Conservation (phyloP, 2,113 vertebrate genomes). For the Lagopus muta region DNA sequence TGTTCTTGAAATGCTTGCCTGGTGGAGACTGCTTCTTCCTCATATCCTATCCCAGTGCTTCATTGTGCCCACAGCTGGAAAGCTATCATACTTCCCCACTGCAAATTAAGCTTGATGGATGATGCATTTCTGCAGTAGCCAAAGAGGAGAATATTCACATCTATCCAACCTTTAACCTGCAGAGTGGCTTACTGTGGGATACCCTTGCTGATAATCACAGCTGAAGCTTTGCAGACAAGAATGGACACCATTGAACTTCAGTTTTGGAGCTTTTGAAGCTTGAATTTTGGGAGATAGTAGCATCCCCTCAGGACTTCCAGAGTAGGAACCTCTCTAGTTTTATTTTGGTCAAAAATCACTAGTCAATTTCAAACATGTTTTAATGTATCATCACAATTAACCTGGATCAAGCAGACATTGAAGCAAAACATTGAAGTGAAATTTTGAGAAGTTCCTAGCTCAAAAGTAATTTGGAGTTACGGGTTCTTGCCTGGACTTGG, state of each 20-base stretch:
- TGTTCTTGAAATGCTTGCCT: not conserved
- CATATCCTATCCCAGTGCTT: not conserved
- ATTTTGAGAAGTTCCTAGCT: not conserved
- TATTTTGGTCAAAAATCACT: not conserved
- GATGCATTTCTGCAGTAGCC: not conserved
- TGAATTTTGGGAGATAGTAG: not conserved
- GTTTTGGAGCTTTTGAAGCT: not conserved
- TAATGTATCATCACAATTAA: not conserved
- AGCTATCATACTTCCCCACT: rapidly evolving
- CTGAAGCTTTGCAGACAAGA: not conserved
- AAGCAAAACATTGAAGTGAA: not conserved
- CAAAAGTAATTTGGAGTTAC: not conserved
- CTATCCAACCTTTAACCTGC: not conserved
- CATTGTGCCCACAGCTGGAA: not conserved
- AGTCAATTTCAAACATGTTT: not conserved
- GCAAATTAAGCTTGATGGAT: not conserved
- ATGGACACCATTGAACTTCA: not conserved
- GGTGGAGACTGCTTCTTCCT: not conserved
- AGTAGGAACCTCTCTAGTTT: not conserved
- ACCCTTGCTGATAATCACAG: not conserved
- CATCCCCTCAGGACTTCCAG: not conserved
- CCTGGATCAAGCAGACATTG: not conserved
- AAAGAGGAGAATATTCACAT: not conserved
- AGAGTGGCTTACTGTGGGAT: not conserved
- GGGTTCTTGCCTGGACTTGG: not conserved